Evolutionary conservation across 2,888 invertebrate genomes (phyloP).

Genomic region (Endomychus coccineus): DNA sequence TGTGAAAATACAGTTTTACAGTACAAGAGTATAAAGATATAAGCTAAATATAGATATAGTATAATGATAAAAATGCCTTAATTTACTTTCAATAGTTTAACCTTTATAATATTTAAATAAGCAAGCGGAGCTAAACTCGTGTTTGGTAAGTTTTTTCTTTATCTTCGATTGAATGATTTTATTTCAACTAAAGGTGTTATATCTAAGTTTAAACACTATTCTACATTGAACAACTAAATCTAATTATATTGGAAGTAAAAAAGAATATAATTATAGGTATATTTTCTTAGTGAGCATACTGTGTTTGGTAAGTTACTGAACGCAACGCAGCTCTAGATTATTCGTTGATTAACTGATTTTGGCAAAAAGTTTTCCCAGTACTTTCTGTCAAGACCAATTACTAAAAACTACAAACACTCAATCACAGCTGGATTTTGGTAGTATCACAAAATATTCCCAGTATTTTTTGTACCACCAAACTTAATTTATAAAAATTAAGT

Average conservation of each 20-base stretch:
- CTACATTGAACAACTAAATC: background rate
- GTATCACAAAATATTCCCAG: conserved; percentile 46
- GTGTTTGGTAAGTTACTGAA: conserved; percentile 6
- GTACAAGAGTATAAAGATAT: conserved; percentile 44
- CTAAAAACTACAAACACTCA: conserved; percentile 36
- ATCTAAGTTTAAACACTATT: background rate
- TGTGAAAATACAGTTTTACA: conserved; percentile 41
- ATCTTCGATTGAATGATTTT: no score
- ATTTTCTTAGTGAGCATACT: conserved; percentile 16
- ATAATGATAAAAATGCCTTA: conserved; percentile 25
- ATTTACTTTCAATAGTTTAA: conserved; percentile 26
- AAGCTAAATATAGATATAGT: conserved; percentile 34
- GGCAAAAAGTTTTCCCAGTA: conserved; percentile 43
- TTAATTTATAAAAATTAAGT: conserved; percentile 34
- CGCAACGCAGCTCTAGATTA: background rate
- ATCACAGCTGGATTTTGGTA: conserved; percentile 42
- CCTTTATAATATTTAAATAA: no score
- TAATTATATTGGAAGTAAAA: background rate
- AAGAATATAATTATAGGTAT: no score
- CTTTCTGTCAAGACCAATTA: conserved; percentile 36
- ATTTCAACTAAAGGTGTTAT: background rate
- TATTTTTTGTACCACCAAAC: conserved; percentile 45
- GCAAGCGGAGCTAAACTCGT: conserved; percentile 31
- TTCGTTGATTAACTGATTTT: conserved; percentile 25
- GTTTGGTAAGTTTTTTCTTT: no score